Evolutionary conservation across 2,888 invertebrate genomes (phyloP).

Genomic region (Didymodactylos carnosus): DNA sequence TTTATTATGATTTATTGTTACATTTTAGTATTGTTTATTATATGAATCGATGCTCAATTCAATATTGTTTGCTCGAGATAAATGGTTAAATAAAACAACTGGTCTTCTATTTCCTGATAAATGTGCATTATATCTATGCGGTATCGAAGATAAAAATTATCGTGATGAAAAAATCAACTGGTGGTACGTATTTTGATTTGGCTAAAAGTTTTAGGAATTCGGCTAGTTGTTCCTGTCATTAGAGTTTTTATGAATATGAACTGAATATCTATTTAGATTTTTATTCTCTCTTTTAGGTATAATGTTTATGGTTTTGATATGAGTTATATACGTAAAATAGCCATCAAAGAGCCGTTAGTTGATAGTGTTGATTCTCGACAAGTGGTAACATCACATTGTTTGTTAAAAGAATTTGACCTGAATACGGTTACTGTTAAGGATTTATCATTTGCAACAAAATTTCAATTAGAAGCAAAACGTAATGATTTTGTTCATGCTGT

Average conservation of each 20-base stretch:
- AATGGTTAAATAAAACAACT: conserved; percentile 58
- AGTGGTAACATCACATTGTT: conserved; percentile 79
- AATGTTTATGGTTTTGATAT: conserved; percentile 99
- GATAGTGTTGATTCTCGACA: conserved; percentile 97
- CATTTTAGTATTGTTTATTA: conserved; percentile 74
- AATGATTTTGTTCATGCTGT: conserved; percentile 93
- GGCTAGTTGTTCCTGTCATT: conserved; percentile 14
- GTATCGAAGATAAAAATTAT: conserved; percentile 73
- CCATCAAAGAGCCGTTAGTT: conserved; percentile 89
- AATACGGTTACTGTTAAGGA: conserved; percentile 91
- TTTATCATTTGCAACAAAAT: conserved; percentile 66
- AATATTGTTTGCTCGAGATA: conserved; percentile 87
- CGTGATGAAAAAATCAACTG: conserved; percentile 99
- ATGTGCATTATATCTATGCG: conserved; percentile 76
- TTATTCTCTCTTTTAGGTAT: conserved; percentile 16
- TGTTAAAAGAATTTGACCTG: conserved; percentile 78
- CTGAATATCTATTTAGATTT: not conserved
- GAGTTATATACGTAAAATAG: conserved; percentile 90
- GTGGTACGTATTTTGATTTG: not conserved
- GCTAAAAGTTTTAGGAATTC: not conserved
- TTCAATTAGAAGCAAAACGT: conserved; percentile 41
- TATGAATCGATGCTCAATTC: conserved; percentile 99
- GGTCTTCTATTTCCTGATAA: conserved; percentile 78
- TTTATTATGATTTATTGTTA: too few relatives aligned
- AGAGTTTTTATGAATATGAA: not conserved